Percentiles rank a stretch among this genome's conserved stretches.
phyloP scores from a whole-genome alignment of 2,797 vertebrate genomes.

The Muscicapa comitata region DNA sequence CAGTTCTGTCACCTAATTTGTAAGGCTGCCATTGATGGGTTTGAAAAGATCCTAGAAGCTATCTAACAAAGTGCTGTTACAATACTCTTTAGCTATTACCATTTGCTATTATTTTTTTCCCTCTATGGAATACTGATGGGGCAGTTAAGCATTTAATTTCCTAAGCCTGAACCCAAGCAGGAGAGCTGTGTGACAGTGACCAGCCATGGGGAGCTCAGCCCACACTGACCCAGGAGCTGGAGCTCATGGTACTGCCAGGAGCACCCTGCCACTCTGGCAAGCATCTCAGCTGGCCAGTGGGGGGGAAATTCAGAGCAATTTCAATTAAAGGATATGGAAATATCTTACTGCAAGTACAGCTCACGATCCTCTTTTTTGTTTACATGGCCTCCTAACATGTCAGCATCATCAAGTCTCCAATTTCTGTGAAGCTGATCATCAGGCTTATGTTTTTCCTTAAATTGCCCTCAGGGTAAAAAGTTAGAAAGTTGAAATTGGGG shows the following conservation, averaged over 20 bases:
- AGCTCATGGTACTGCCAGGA: neutral
- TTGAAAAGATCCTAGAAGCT: neutral
- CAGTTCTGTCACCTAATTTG: neutral
- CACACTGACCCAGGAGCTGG: neutral
- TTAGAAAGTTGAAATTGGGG: neutral
- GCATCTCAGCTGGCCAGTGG: rapidly evolving
- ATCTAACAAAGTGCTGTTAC: neutral
- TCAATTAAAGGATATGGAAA: neutral
- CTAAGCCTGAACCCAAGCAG: too few species aligned
- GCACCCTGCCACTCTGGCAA: neutral
- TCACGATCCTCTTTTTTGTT: neutral
- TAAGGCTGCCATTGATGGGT: neutral
- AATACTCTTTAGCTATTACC: neutral
- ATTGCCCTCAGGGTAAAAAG: neutral
- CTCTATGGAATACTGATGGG: neutral
- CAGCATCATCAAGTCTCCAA: neutral
- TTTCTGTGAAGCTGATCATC: neutral
- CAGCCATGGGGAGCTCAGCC: neutral
- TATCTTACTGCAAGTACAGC: neutral
- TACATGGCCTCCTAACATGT: neutral
- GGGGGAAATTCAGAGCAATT: neutral
- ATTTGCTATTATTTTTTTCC: neutral
- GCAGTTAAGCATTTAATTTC: neutral
- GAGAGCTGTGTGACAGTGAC: neutral
- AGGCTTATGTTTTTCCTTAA: neutral